phyloP scores from a whole-genome alignment of 2,888 invertebrate genomes.

The Synanthedon andrenaeformis region DNA sequence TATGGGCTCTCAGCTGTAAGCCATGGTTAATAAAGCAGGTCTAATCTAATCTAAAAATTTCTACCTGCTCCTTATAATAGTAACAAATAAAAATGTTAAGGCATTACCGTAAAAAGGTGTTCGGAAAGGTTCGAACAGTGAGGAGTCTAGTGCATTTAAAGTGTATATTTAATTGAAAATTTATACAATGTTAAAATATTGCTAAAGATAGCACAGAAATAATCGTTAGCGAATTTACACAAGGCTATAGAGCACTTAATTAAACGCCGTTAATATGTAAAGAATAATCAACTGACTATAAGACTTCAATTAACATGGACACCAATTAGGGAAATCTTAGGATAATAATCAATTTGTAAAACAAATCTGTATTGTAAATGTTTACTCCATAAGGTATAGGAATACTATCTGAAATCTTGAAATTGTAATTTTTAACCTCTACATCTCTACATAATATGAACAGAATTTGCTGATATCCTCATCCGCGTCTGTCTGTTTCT shows the following conservation, averaged over 20 bases:
- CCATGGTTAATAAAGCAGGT: conserved; percentile 35
- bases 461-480: too few relatives aligned
- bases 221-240: neutral
- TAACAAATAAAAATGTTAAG: conserved; percentile 1
- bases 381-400: too few relatives aligned
- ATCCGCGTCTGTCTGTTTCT: too few relatives aligned
- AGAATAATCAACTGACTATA: too few relatives aligned
- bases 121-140: neutral
- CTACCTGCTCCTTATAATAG: conserved; percentile 43
- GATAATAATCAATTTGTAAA: too few relatives aligned
- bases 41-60: conserved; percentile 56
- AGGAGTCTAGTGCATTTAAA: neutral
- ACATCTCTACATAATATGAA: too few relatives aligned
- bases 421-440: too few relatives aligned
- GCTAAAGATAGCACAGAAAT: neutral
- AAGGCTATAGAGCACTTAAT: neutral
- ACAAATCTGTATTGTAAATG: too few relatives aligned
- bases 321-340: too few relatives aligned
- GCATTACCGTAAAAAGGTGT: conserved; percentile 21
- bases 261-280: too few relatives aligned
- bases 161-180: neutral
- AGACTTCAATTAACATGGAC: too few relatives aligned
- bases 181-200: neutral
- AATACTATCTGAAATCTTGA: too few relatives aligned
- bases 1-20: conserved; percentile 47